A percentile compares a stretch with the other conserved stretches of the same genome.
Evolutionary conservation across 1,140 invertebrate species (phyloP).

Genomic region (Drosophila chauvacae): DNA sequence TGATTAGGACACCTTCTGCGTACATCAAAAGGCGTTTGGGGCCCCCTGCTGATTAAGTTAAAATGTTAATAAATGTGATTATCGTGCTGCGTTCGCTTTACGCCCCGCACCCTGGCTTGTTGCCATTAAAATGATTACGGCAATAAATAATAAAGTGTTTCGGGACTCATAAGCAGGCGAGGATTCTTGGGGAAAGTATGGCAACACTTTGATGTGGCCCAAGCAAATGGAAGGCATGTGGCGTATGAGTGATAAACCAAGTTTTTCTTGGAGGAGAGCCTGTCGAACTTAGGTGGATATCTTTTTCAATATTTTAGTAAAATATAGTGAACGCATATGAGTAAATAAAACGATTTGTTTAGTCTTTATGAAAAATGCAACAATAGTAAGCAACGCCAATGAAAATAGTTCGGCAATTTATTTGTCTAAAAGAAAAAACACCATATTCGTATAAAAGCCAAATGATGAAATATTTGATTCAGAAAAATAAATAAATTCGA

Average conservation of each 20-base stretch:
- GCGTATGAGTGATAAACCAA: conserved; percentile 31
- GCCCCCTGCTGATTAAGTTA: conserved; percentile 66
- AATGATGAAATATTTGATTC: not conserved
- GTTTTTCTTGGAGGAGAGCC: not conserved
- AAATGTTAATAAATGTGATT: conserved; percentile 78
- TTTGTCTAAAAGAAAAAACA: no score
- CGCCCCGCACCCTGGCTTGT: conserved; percentile 21
- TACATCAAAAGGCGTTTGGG: conserved; percentile 42
- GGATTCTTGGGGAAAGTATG: conserved; percentile 6
- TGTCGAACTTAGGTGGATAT: not conserved
- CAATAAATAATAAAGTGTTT: conserved; percentile 76
- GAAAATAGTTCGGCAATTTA: no score
- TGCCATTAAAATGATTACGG: conserved; percentile 76
- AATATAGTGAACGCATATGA: not conserved
- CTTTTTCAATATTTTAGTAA: not conserved
- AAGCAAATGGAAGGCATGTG: conserved; percentile 24
- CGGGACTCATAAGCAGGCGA: not conserved
- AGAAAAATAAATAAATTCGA: not conserved
- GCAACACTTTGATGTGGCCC: conserved; percentile 45
- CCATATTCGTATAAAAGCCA: no score
- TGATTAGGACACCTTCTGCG: conserved; percentile 31
- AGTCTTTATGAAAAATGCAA: no score
- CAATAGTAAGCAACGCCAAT: no score
- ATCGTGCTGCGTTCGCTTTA: conserved; percentile 47
- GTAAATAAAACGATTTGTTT: not conserved